These are phyloP conservation scores for Acrossocheilus fasciatus DNA, from an alignment of 2,797 vertebrate species.

Conservation along the genomic window DNA sequence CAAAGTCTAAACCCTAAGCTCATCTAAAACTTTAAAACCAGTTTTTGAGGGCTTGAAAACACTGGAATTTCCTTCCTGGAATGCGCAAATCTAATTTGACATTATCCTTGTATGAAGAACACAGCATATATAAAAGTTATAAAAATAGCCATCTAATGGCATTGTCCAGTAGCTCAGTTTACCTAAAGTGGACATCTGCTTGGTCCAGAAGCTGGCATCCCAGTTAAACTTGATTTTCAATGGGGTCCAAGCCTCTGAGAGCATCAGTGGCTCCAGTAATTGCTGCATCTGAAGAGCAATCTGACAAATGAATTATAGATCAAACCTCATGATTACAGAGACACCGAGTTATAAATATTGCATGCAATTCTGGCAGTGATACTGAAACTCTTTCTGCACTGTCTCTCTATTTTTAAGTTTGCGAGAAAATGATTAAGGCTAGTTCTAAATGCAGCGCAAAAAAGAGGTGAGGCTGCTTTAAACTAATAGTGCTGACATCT, in stretches of 20 bases:
- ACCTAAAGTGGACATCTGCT: constrained; percentile 93
- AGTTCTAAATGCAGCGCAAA: not conserved
- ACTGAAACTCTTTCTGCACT: constrained; percentile 25
- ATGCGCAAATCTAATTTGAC: not conserved
- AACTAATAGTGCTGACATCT: not conserved
- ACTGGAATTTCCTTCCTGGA: not conserved
- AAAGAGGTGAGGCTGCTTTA: constrained; percentile 13
- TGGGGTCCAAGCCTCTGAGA: constrained; percentile 83
- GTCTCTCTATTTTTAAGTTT: constrained; percentile 8
- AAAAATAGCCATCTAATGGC: not conserved
- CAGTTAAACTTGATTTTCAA: constrained; percentile 95
- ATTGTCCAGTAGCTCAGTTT: constrained; percentile 44
- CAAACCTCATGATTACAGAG: constrained; percentile 34
- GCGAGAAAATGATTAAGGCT: not conserved
- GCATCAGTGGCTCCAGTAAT: constrained; percentile 87
- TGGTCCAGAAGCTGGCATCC: constrained; percentile 97
- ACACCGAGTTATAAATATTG: constrained; percentile 37
- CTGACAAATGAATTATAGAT: constrained; percentile 71
- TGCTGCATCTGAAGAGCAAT: constrained; percentile 97
- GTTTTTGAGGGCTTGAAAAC: not conserved
- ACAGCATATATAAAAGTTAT: not conserved
- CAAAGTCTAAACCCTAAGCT: not conserved
- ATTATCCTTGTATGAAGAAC: not conserved
- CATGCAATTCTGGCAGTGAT: constrained; percentile 36
- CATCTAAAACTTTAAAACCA: not conserved